These are phyloP conservation scores for Pseudonaja textilis DNA, from an alignment of 2,113 vertebrate species.

Conservation along the genomic window DNA sequence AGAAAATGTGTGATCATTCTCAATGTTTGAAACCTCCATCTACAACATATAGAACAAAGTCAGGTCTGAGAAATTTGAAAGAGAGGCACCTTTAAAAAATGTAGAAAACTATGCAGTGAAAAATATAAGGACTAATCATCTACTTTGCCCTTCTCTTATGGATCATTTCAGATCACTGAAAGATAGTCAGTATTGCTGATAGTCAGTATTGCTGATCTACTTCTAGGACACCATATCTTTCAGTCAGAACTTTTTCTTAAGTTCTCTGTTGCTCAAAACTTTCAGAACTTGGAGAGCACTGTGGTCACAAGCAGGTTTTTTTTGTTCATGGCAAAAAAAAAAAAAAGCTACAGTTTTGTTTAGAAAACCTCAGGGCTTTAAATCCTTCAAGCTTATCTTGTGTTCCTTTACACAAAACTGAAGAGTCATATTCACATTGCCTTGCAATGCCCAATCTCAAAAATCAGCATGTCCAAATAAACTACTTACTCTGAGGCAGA, in stretches of 20 bases:
- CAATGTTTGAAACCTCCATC: background rate
- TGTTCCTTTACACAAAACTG: background rate
- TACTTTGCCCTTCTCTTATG: background rate
- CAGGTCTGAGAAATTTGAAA: background rate
- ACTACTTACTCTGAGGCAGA: conserved; percentile 72
- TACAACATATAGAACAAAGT: background rate
- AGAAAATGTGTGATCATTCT: background rate
- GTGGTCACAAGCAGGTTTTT: background rate
- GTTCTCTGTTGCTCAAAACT: background rate
- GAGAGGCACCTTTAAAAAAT: background rate
- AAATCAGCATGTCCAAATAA: fast-evolving
- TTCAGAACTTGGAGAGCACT: background rate
- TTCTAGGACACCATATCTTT: background rate
- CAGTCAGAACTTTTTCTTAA: background rate
- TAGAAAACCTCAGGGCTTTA: background rate
- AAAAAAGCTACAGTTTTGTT: background rate
- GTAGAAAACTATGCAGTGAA: background rate
- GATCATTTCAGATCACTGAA: conserved; percentile 12
- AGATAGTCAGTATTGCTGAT: conserved; percentile 14
- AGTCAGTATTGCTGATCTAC: background rate
- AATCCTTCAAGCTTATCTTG: background rate
- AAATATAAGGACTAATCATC: background rate
- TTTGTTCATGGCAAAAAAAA: background rate
- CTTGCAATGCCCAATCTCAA: fast-evolving
- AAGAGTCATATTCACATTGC: background rate